Evolutionary conservation across 2,797 vertebrate species (phyloP), one percentile per base, ranked within the genome.

Genomic region (Sphaeramia orbicularis): DNA sequence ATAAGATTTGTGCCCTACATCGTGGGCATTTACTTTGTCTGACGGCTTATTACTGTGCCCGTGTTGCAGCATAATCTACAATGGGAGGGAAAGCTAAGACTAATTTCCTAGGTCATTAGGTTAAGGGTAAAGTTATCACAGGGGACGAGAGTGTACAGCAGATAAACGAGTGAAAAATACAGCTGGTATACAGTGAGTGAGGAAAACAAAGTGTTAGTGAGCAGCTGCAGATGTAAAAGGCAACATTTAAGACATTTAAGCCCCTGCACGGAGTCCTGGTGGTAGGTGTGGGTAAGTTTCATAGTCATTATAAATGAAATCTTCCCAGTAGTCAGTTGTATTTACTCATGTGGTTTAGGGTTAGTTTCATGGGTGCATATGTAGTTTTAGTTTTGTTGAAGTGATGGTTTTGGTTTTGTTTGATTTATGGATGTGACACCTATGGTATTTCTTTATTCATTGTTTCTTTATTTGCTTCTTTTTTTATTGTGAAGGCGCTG

Each of bases 1-100:
- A 95, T 92, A 94, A 94, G 91, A 95, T 96, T 94, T 95, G 90
- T 93, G 73, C 80, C 92, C 92, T 65, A 90, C 83, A 88, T 85
- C 32, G 74, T 73, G 89, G 92, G 73, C 86, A 90, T 94, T 95
- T 93, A 83, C 88, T 95, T 94, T 93, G 93, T 92, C 89, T 92
- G 88, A 89, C 78, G 88, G 62, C 84, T 90, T 94, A 94, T 93
- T 94, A 92, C 53, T 56, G 30, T 68, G 80, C 76, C 80, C 84
- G 86, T 92, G 88, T 91, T 89, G 91, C 85, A 90, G 91, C 85
- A 93, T 93, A 94, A 94, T 92, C 80, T 91, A 82, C 76, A 89
- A 62, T 56, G 83, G 80, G 90, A 90, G 83, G 85, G 57, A 90
- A 77, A 76, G 84, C 65, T 88, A 86, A 91, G 81, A 91, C 81